Conservation (phyloP, 2,888 invertebrate genomes). For the Galerucella calmariensis region DNA sequence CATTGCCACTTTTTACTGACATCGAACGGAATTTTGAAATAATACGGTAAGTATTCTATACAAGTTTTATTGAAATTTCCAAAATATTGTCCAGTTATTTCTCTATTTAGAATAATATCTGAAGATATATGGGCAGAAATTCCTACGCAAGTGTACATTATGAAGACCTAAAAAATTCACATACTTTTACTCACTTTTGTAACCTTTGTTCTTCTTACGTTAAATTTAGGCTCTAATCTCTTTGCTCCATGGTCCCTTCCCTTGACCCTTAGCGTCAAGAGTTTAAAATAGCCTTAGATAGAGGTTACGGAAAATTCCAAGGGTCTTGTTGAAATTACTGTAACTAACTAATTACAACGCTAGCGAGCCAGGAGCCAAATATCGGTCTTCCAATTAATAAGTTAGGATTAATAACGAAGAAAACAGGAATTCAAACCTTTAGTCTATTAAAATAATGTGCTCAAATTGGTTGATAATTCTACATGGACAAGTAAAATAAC, state of each 20-base stretch:
- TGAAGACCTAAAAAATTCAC: constrained; percentile 39
- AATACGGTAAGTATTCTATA: constrained; percentile 43
- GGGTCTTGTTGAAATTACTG: background rate
- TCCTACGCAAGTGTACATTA: constrained; percentile 45
- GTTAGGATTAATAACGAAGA: too few species aligned
- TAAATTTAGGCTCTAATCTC: background rate
- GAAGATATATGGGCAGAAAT: constrained; percentile 45
- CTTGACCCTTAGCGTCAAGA: background rate
- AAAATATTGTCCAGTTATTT: constrained; percentile 38
- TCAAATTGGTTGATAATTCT: too few species aligned
- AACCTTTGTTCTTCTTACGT: too few species aligned
- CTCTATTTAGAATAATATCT: constrained; percentile 38
- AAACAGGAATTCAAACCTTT: too few species aligned
- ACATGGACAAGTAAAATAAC: too few species aligned
- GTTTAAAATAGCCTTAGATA: background rate
- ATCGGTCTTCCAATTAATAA: too few species aligned
- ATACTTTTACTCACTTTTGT: background rate
- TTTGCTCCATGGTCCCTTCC: background rate
- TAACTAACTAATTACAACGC: too few species aligned
- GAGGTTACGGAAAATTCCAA: background rate
- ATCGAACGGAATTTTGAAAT: constrained; percentile 45
- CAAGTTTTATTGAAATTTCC: constrained; percentile 43
- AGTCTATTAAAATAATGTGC: too few species aligned
- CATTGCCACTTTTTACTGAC: constrained; percentile 39
- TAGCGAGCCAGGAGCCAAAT: too few species aligned